These are phyloP conservation scores for Tetramorium bicarinatum DNA, from an alignment of 2,888 invertebrate species.

Conservation along the genomic window DNA sequence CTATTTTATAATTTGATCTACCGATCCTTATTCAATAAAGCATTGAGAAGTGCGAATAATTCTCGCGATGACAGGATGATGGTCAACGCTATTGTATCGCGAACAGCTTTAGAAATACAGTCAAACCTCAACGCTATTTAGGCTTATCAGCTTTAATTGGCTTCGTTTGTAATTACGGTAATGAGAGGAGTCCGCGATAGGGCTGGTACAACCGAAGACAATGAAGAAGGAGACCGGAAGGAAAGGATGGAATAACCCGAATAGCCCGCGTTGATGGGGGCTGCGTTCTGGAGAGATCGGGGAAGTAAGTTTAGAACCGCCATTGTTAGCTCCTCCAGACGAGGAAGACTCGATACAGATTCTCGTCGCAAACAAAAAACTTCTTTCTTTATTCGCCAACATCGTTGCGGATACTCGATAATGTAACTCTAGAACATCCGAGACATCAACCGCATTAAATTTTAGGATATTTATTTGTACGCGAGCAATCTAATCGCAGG, in stretches of 20 bases:
- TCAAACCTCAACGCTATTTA: slow-evolving; percentile 68
- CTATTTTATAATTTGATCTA: not conserved
- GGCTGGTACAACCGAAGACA: slow-evolving; percentile 58
- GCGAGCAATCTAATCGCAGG: not conserved
- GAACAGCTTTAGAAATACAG: not conserved
- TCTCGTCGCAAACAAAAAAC: slow-evolving; percentile 40
- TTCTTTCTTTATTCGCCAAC: slow-evolving; percentile 14
- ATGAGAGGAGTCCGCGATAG: slow-evolving; percentile 44
- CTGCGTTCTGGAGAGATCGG: slow-evolving; percentile 61
- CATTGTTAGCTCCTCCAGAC: slow-evolving; percentile 59
- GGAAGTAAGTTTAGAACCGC: slow-evolving; percentile 66
- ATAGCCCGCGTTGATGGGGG: slow-evolving; percentile 62
- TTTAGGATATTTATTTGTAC: not conserved
- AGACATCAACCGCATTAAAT: not conserved
- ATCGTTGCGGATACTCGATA: not conserved
- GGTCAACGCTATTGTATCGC: slow-evolving; percentile 27
- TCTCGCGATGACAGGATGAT: not conserved
- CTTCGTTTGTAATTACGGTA: slow-evolving; percentile 74
- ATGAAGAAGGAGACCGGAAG: slow-evolving; percentile 60
- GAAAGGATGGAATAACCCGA: slow-evolving; percentile 57
- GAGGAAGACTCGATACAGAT: slow-evolving; percentile 29
- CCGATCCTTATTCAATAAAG: not conserved
- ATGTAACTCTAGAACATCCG: not conserved
- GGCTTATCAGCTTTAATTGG: slow-evolving; percentile 76
- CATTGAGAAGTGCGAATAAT: slow-evolving; percentile 1